Evolutionary conservation across 2,797 vertebrate genomes (phyloP).

Genomic region (Neosilurus hyrtlii): DNA sequence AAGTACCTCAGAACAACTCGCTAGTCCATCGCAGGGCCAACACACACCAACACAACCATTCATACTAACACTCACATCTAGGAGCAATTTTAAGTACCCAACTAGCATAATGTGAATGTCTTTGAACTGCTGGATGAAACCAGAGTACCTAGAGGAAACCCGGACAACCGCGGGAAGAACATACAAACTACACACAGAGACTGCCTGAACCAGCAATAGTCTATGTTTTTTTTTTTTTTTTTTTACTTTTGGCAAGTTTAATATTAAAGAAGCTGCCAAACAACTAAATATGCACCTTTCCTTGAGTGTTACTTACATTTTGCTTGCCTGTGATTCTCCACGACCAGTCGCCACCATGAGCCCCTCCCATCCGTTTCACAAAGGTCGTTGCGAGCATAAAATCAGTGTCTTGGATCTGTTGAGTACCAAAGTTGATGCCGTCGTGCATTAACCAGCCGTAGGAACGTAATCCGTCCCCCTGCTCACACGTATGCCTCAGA

Average conservation of each 20-base stretch:
- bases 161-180: too few species aligned
- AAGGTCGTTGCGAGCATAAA: conserved; percentile 86
- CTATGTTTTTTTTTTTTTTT: neutral
- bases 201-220: neutral
- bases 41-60: too few species aligned
- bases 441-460: conserved; percentile 94
- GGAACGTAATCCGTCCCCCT: conserved; percentile 78
- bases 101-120: too few species aligned
- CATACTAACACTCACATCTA: too few species aligned
- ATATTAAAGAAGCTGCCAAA: neutral
- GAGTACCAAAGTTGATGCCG: conserved; percentile 85
- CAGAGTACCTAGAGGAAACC: too few species aligned
- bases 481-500: conserved; percentile 90
- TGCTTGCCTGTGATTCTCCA: conserved; percentile 87
- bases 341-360: conserved; percentile 93
- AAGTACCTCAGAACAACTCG: too few species aligned
- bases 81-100: too few species aligned
- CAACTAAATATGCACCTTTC: neutral
- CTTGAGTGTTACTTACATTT: conserved; percentile 70
- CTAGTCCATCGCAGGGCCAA: too few species aligned
- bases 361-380: conserved; percentile 84
- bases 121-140: too few species aligned
- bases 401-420: conserved; percentile 83
- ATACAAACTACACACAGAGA: too few species aligned
- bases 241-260: neutral